Percentiles rank a stretch among this genome's conserved stretches.
Evolutionary conservation across 1,140 invertebrate species (phyloP).

Genomic region (Halotydeus destructor): DNA sequence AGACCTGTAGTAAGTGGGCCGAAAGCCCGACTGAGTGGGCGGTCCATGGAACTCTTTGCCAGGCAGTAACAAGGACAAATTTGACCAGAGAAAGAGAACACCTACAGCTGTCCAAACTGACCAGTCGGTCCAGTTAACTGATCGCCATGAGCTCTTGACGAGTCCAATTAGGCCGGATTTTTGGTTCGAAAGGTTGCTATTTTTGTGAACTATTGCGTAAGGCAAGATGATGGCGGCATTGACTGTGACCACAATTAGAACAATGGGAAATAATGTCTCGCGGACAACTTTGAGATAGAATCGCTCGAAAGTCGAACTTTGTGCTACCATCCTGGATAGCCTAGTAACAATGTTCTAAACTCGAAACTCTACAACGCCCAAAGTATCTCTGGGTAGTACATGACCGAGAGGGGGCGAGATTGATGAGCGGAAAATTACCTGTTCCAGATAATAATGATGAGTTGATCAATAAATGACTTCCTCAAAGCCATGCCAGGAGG

Average conservation of each 20-base stretch:
- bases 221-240: slow-evolving; percentile 8
- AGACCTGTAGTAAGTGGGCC: slow-evolving; percentile 4
- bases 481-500: too few relatives aligned
- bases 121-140: background rate
- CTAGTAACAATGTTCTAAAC: too few relatives aligned
- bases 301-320: too few relatives aligned
- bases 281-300: slow-evolving; percentile 4
- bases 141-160: too few relatives aligned
- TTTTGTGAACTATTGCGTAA: slow-evolving; percentile 7
- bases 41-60: slow-evolving; percentile 8
- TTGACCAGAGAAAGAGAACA: slow-evolving; percentile 1
- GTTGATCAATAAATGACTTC: too few relatives aligned
- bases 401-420: too few relatives aligned
- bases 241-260: slow-evolving; percentile 1
- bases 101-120: slow-evolving; percentile 4
- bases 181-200: slow-evolving; percentile 2
- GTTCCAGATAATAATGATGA: too few relatives aligned
- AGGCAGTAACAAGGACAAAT: slow-evolving; percentile 8
- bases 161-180: too few relatives aligned
- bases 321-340: too few relatives aligned
- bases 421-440: too few relatives aligned
- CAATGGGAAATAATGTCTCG: slow-evolving; percentile 5
- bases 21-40: slow-evolving; percentile 7
- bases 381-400: too few relatives aligned
- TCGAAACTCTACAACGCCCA: too few relatives aligned